phyloP scores from a whole-genome alignment of 2,888 invertebrate species.

The Archips crataeganus region DNA sequence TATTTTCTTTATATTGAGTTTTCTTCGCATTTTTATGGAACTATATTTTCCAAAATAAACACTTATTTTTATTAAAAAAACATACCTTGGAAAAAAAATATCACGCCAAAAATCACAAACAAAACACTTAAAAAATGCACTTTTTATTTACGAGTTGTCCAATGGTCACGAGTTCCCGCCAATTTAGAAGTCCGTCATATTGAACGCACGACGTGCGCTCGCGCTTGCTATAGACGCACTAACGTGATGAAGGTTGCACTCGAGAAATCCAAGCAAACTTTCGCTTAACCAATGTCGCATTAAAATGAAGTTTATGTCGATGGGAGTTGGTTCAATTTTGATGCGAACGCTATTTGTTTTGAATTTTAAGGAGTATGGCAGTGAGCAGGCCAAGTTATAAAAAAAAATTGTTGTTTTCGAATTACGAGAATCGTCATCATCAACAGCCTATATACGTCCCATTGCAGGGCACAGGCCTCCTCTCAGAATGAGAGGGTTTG shows the following conservation, averaged over 20 bases:
- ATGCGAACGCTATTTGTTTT: background rate
- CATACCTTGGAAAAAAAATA: background rate
- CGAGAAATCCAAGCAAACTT: conserved; percentile 20
- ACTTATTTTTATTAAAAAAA: background rate
- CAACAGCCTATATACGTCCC: no score
- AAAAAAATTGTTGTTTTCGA: background rate
- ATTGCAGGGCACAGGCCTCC: no score
- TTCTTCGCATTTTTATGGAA: no score
- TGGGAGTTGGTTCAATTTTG: background rate
- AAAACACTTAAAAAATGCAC: background rate
- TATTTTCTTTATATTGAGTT: no score
- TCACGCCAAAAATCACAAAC: background rate
- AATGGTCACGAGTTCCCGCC: conserved; percentile 25
- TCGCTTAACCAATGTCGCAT: conserved; percentile 11
- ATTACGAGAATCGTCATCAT: no score
- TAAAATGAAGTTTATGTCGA: conserved; percentile 5
- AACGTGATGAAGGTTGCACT: conserved; percentile 24
- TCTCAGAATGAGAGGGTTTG: no score
- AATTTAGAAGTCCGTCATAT: conserved; percentile 34
- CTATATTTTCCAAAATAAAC: no score
- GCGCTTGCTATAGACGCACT: conserved; percentile 47
- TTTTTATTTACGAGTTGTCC: background rate
- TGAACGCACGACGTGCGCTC: conserved; percentile 46
- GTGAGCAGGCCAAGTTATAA: background rate
- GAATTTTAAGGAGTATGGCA: background rate